These are phyloP conservation scores for Trichopoda pennipes DNA, from an alignment of 2,888 invertebrate species.

Conservation along the genomic window DNA sequence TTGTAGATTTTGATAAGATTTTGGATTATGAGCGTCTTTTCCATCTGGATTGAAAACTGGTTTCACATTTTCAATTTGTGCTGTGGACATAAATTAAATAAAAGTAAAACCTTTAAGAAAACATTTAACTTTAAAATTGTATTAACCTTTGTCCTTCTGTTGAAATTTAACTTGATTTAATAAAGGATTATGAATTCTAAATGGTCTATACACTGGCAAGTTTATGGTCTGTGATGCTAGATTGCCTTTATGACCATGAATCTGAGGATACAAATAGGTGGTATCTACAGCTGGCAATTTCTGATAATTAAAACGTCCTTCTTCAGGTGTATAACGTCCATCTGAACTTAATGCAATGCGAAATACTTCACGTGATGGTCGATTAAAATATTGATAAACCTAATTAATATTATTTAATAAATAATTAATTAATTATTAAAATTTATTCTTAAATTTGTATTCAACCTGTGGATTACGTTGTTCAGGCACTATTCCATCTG, in stretches of 20 bases:
- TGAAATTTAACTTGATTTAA: slow-evolving; percentile 78
- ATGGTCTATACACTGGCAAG: slow-evolving; percentile 76
- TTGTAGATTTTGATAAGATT: slow-evolving; percentile 78
- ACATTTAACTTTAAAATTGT: neutral
- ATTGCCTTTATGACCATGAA: slow-evolving; percentile 74
- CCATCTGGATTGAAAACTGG: slow-evolving; percentile 63
- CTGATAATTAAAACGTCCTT: slow-evolving; percentile 81
- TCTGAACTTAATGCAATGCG: slow-evolving; percentile 82
- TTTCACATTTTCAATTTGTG: slow-evolving; percentile 73
- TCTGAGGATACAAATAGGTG: slow-evolving; percentile 83
- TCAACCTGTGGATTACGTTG: slow-evolving; percentile 80
- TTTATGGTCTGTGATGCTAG: slow-evolving; percentile 71
- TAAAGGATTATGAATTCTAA: slow-evolving; percentile 77
- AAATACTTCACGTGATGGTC: slow-evolving; percentile 77
- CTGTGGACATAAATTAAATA: slow-evolving; percentile 61
- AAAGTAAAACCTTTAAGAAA: neutral
- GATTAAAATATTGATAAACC: slow-evolving; percentile 79
- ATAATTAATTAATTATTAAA: neutral
- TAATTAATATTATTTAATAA: too few species aligned
- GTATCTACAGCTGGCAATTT: slow-evolving; percentile 82
- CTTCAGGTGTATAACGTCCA: slow-evolving; percentile 82
- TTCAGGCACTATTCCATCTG: slow-evolving; percentile 84
- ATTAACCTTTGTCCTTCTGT: slow-evolving; percentile 76
- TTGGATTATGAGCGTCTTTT: slow-evolving; percentile 69
- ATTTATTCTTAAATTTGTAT: neutral